phyloP scores from a whole-genome alignment of 2,888 invertebrate genomes.

The Vesta saturnalis region DNA sequence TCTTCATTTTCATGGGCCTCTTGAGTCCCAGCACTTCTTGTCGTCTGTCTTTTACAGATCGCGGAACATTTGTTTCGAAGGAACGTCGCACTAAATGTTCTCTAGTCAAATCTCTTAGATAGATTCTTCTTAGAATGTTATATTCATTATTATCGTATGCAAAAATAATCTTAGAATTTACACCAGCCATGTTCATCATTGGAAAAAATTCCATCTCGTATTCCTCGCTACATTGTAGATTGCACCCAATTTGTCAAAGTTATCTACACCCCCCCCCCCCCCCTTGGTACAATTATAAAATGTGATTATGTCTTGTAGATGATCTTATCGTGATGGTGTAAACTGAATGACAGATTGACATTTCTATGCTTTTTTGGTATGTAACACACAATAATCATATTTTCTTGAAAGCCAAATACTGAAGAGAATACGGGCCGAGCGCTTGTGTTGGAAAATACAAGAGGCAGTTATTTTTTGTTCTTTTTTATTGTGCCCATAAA shows the following conservation, averaged over 20 bases:
- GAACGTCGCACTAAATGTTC: background rate
- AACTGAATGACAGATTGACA: background rate
- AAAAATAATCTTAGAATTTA: background rate
- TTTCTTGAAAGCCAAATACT: background rate
- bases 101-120: background rate
- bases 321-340: background rate
- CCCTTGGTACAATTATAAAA: background rate
- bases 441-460: background rate
- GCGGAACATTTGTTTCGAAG: background rate
- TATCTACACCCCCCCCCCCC: background rate
- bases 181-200: too few relatives aligned
- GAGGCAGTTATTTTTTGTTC: background rate
- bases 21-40: too few relatives aligned
- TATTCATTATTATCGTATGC: background rate
- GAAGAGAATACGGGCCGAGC: background rate
- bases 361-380: background rate
- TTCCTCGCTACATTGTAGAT: background rate
- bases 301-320: background rate
- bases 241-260: background rate
- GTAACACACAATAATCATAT: background rate
- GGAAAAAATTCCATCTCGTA: background rate
- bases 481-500: too few relatives aligned
- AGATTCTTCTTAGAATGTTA: background rate
- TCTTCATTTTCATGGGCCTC: background rate
- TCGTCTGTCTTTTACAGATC: background rate